These are phyloP conservation scores for Paracanthobrama guichenoti DNA, from an alignment of 2,113 vertebrate genomes.

Conservation along the genomic window DNA sequence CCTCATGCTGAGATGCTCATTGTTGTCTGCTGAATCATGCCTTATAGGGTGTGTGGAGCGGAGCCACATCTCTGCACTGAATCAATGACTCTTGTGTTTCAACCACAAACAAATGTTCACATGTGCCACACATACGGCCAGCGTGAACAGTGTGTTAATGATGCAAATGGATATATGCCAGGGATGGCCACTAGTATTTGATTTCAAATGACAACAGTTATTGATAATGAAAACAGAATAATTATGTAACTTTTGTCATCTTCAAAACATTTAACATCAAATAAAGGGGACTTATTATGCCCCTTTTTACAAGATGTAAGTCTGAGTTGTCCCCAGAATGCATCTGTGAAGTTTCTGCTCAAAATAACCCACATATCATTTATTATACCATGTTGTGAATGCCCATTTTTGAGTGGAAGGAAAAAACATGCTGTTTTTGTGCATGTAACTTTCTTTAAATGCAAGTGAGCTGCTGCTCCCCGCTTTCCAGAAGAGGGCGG, in stretches of 20 bases:
- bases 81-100: slow-evolving; percentile 38
- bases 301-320: too few relatives aligned
- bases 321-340: too few relatives aligned
- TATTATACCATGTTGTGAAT: too few relatives aligned
- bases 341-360: too few relatives aligned
- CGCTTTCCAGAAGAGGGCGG: too few relatives aligned
- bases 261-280: not conserved
- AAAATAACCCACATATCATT: too few relatives aligned
- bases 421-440: too few relatives aligned
- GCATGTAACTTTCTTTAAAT: too few relatives aligned
- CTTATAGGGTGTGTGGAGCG: slow-evolving; percentile 37
- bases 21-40: slow-evolving; percentile 55
- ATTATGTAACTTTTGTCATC: not conserved
- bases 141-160: slow-evolving; percentile 22
- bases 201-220: slow-evolving; percentile 5
- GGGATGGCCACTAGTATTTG: not conserved
- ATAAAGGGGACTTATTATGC: too few relatives aligned
- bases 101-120: slow-evolving; percentile 37
- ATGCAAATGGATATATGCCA: not conserved
- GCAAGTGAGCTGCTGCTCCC: too few relatives aligned
- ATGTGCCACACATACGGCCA: slow-evolving; percentile 4
- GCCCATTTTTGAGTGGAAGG: too few relatives aligned
- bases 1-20: slow-evolving; percentile 45
- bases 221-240: not conserved
- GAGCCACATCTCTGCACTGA: slow-evolving; percentile 21